These are phyloP conservation scores for Archegozetes longisetosus DNA, from an alignment of 1,140 invertebrate species.

Conservation along the genomic window DNA sequence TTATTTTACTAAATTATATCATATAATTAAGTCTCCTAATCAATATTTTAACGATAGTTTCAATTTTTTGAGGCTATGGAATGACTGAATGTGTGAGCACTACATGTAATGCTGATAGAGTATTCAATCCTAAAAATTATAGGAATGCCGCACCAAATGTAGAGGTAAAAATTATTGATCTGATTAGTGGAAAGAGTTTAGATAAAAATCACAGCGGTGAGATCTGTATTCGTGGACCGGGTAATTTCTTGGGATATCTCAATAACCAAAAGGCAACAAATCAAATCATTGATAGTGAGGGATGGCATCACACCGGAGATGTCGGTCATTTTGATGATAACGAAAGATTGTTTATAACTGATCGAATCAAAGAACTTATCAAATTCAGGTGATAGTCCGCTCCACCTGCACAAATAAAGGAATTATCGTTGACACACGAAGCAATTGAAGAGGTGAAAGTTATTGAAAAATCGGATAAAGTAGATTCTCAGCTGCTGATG, in stretches of 20 bases:
- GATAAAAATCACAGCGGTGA: background rate
- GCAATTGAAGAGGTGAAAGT: constrained; percentile 68
- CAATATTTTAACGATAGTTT: no score
- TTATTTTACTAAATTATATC: no score
- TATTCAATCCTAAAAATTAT: no score
- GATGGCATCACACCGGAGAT: constrained; percentile 35
- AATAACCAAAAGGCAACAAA: constrained; percentile 19
- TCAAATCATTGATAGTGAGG: constrained; percentile 23
- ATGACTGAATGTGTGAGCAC: no score
- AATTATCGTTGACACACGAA: constrained; percentile 49
- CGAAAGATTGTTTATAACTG: constrained; percentile 20
- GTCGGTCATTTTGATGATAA: constrained; percentile 25
- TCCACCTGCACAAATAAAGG: constrained; percentile 23
- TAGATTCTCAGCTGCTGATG: constrained; percentile 71
- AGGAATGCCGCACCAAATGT: no score
- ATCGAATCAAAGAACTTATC: constrained; percentile 22
- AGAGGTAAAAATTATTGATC: constrained; percentile 6
- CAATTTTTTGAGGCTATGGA: no score
- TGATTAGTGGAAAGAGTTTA: background rate
- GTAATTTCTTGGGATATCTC: constrained; percentile 20
- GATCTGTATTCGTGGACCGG: constrained; percentile 28
- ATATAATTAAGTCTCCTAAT: no score
- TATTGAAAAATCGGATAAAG: constrained; percentile 66
- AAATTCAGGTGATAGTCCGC: constrained; percentile 24
- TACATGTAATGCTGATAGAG: no score